phyloP scores from a whole-genome alignment of 2,888 invertebrate genomes.

The Tanytarsus gracilentus region DNA sequence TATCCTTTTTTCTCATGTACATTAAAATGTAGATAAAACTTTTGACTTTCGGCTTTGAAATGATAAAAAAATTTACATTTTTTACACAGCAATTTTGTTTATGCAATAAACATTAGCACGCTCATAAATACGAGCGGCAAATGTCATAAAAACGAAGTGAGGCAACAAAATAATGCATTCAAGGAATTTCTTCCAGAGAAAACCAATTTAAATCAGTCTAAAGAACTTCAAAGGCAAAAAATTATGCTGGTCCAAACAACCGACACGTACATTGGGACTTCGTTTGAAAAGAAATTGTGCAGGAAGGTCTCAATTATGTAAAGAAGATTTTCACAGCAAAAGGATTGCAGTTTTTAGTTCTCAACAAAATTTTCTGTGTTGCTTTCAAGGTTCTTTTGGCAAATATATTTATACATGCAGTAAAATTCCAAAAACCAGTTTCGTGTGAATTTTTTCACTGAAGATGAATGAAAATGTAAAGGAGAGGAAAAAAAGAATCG shows the following conservation, averaged over 20 bases:
- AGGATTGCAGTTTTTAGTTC: too few relatives aligned
- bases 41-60: slow-evolving; percentile 5
- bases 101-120: slow-evolving; percentile 4
- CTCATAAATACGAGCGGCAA: too few relatives aligned
- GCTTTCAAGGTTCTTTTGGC: slow-evolving; percentile 4
- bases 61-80: neutral
- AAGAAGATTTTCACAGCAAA: too few relatives aligned
- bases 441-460: slow-evolving; percentile 14
- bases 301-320: too few relatives aligned
- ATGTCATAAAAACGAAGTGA: neutral
- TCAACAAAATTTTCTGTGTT: too few relatives aligned
- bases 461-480: slow-evolving; percentile 16
- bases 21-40: neutral
- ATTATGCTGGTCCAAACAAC: too few relatives aligned
- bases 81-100: neutral
- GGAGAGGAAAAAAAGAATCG: too few relatives aligned
- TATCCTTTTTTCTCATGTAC: neutral
- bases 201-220: slow-evolving; percentile 1
- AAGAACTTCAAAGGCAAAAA: neutral
- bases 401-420: neutral
- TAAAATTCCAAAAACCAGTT: slow-evolving; percentile 16
- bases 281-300: too few relatives aligned
- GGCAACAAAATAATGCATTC: too few relatives aligned
- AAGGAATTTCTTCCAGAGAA: neutral
- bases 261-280: too few relatives aligned